Conservation (phyloP, 2,797 vertebrate genomes). For the Choloepus didactylus region DNA sequence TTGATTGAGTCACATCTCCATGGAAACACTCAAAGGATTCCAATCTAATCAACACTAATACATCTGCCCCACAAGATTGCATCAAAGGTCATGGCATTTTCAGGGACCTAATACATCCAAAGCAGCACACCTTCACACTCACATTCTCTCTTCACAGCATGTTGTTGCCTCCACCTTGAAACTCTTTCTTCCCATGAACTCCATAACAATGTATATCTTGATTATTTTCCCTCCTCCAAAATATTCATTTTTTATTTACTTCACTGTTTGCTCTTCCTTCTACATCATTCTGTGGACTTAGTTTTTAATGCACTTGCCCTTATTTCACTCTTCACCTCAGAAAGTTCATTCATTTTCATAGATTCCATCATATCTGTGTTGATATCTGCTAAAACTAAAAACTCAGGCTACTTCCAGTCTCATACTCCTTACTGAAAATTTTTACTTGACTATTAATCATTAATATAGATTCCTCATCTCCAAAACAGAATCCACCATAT, state of each 20-base stretch:
- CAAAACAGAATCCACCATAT: conserved; percentile 15
- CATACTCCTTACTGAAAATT: neutral
- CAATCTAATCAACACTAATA: no score
- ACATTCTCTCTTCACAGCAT: neutral
- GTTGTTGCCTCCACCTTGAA: conserved; percentile 29
- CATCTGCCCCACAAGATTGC: no score
- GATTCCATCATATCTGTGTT: neutral
- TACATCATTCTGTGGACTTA: neutral
- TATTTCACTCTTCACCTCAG: conserved; percentile 8
- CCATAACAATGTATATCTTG: neutral
- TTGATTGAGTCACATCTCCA: no score
- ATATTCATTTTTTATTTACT: conserved; percentile 22
- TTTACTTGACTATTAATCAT: conserved; percentile 44
- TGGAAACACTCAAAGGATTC: no score
- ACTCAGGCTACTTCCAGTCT: neutral
- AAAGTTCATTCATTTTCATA: conserved; percentile 40
- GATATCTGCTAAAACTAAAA: neutral
- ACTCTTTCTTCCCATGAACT: conserved; percentile 22
- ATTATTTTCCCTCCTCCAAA: neutral
- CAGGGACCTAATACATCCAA: no score
- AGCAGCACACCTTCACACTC: no score
- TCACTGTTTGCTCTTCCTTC: conserved; percentile 16
- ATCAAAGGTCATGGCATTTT: no score
- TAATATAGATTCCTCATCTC: neutral
- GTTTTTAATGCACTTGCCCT: neutral